Conservation (phyloP, 2,888 invertebrate species). For the Chymomyza amoena region DNA sequence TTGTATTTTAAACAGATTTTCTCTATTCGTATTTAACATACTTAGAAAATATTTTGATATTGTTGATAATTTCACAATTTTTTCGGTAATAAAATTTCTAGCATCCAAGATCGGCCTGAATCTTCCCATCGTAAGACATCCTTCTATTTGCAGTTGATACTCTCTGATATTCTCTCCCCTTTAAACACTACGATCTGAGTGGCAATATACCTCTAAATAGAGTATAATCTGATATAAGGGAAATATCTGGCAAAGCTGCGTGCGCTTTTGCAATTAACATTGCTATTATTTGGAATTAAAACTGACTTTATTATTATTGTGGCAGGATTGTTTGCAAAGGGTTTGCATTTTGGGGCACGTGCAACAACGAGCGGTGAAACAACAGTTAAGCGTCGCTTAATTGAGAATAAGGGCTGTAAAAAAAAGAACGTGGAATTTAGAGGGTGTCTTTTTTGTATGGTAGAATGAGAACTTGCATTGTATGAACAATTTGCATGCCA, state of each 20-base stretch:
- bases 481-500: conserved; percentile 19
- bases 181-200: no score
- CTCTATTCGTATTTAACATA: no score
- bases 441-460: neutral
- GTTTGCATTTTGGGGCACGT: neutral
- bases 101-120: no score
- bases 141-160: no score
- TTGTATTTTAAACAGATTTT: no score
- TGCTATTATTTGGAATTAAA: conserved; percentile 68
- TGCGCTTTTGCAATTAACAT: conserved; percentile 58
- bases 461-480: neutral
- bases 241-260: conserved; percentile 28
- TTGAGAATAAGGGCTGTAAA: neutral
- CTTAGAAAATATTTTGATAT: no score
- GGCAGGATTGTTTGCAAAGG: conserved; percentile 2
- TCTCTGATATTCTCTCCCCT: no score
- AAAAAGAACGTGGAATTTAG: neutral
- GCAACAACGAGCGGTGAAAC: neutral
- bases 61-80: no score
- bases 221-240: neutral
- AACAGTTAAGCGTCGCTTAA: neutral
- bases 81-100: no score
- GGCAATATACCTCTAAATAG: no score
- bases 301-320: conserved; percentile 58
- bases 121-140: no score